Conservation (phyloP, 2,888 invertebrate genomes). For the Emmelina monodactyla region DNA sequence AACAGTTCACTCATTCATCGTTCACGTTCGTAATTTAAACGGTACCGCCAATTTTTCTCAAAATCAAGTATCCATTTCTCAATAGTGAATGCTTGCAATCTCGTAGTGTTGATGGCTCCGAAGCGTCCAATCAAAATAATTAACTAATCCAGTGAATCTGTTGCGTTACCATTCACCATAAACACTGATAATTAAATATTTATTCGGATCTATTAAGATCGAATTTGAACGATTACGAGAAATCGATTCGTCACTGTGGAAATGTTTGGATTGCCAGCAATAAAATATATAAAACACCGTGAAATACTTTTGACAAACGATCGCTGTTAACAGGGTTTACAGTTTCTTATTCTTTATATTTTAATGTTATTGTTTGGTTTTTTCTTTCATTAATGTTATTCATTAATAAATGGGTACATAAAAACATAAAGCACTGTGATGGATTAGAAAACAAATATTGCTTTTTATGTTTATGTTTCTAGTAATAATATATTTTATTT, state of each 20-base stretch:
- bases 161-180: slow-evolving; percentile 57
- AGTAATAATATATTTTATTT: too few species aligned
- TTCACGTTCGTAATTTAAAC: slow-evolving; percentile 21
- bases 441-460: too few species aligned
- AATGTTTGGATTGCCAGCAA: slow-evolving; percentile 43
- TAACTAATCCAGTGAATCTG: slow-evolving; percentile 41
- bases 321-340: too few species aligned
- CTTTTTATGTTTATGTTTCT: too few species aligned
- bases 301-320: slow-evolving; percentile 50
- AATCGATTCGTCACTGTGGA: slow-evolving; percentile 54
- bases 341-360: too few species aligned
- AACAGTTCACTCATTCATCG: neutral
- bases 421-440: too few species aligned
- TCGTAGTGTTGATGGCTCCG: neutral
- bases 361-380: too few species aligned
- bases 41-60: slow-evolving; percentile 18
- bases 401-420: too few species aligned
- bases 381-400: too few species aligned
- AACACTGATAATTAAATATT: slow-evolving; percentile 59
- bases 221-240: slow-evolving; percentile 38
- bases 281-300: slow-evolving; percentile 39
- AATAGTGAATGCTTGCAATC: too few species aligned
- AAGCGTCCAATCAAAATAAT: slow-evolving; percentile 41
- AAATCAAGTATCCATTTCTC: slow-evolving; percentile 18
- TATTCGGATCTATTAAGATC: slow-evolving; percentile 54